phyloP scores from a whole-genome alignment of 2,888 invertebrate genomes.

The Caenorhabditis panamensis region DNA sequence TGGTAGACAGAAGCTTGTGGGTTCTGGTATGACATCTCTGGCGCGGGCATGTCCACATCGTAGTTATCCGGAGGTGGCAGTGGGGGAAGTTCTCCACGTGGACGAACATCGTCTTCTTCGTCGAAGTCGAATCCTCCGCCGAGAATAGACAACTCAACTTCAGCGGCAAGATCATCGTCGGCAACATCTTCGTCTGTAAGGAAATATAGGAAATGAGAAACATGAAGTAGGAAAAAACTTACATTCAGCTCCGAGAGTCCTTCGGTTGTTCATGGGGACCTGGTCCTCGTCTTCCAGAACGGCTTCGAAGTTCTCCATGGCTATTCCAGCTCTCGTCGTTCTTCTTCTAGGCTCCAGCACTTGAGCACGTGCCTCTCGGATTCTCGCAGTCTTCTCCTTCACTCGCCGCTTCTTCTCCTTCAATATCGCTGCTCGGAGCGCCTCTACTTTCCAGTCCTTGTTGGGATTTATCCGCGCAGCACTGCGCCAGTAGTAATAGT shows the following conservation, averaged over 20 bases:
- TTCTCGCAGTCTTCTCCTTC: slow-evolving; percentile 35
- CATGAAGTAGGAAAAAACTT: background rate
- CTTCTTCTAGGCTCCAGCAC: background rate
- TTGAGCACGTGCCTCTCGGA: slow-evolving; percentile 27
- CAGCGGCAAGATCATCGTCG: slow-evolving; percentile 52
- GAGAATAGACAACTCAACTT: slow-evolving; percentile 44
- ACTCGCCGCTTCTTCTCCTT: slow-evolving; percentile 43
- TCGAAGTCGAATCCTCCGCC: slow-evolving; percentile 21
- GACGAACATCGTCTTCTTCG: slow-evolving; percentile 30
- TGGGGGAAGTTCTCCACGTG: slow-evolving; percentile 15
- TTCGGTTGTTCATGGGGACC: slow-evolving; percentile 5
- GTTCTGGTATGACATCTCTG: background rate
- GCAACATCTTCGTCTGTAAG: slow-evolving; percentile 56
- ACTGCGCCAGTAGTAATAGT: slow-evolving; percentile 56
- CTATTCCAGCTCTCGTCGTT: background rate
- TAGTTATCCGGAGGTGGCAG: background rate
- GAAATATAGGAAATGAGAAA: background rate
- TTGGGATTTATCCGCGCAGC: slow-evolving; percentile 55
- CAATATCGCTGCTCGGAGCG: slow-evolving; percentile 44
- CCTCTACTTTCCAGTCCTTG: slow-evolving; percentile 57
- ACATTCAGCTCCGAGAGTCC: slow-evolving; percentile 57
- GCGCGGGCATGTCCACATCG: background rate
- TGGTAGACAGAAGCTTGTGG: slow-evolving; percentile 47
- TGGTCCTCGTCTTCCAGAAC: background rate
- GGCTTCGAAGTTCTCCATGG: slow-evolving; percentile 16